Evolutionary conservation across 2,888 invertebrate species (phyloP).

Genomic region (Drosophila pseudotalamancana): DNA sequence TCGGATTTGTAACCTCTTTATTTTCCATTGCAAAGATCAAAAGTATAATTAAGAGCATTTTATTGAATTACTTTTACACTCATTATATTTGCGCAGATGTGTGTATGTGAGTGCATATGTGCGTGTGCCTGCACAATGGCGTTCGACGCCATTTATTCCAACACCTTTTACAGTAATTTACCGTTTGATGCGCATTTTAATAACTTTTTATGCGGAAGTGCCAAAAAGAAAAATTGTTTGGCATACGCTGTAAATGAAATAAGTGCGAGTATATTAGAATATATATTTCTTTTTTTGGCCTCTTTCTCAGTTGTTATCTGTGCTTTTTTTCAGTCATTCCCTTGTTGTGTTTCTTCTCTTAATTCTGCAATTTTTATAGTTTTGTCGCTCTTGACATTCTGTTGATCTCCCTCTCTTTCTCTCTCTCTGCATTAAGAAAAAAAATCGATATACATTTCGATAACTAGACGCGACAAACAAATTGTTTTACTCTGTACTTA

Average conservation of each 20-base stretch:
- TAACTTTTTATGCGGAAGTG: conserved; percentile 10
- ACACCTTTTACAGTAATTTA: conserved; percentile 36
- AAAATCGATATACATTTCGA: no score
- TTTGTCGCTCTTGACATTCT: no score
- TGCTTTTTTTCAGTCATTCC: no score
- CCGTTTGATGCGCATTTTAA: conserved; percentile 29
- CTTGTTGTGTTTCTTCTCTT: no score
- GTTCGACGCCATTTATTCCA: background rate
- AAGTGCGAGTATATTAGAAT: background rate
- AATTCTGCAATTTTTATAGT: background rate
- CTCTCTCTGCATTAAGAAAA: background rate
- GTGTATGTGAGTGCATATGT: background rate
- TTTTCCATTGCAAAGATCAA: conserved; percentile 60
- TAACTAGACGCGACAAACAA: no score
- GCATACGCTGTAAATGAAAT: background rate
- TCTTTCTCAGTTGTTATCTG: no score
- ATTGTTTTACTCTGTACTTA: no score
- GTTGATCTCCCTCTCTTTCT: background rate
- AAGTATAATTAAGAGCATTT: conserved; percentile 66
- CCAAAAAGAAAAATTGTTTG: background rate
- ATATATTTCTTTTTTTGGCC: no score
- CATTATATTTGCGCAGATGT: conserved; percentile 11
- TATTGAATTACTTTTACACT: conserved; percentile 63
- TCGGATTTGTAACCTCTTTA: conserved; percentile 16
- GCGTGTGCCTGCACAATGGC: conserved; percentile 23